Conservation (phyloP, 2,797 vertebrate genomes). For the Sparus aurata region DNA sequence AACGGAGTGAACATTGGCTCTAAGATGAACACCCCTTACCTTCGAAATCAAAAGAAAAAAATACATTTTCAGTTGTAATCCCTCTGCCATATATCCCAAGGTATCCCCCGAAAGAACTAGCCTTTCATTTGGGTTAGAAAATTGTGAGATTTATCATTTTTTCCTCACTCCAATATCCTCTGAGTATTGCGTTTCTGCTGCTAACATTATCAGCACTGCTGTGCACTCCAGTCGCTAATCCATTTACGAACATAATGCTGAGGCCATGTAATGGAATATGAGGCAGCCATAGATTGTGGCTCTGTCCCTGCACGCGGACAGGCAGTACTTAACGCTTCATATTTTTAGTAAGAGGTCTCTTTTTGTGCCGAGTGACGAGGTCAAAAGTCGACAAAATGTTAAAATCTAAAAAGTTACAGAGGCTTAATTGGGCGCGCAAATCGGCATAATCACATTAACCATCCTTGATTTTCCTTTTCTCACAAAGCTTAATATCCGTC, state of each 20-base stretch:
- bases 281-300: conserved; percentile 64
- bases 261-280: conserved; percentile 77
- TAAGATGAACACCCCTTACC: conserved; percentile 31
- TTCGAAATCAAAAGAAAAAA: conserved; percentile 10
- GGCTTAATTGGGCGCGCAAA: conserved; percentile 78
- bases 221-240: conserved; percentile 79
- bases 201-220: conserved; percentile 69
- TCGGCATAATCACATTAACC: conserved; percentile 83
- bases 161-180: conserved; percentile 33
- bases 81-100: conserved; percentile 2
- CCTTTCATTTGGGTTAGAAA: conserved; percentile 24
- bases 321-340: conserved; percentile 49
- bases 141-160: conserved; percentile 2
- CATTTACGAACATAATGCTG: conserved; percentile 75
- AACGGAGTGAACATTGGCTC: conserved; percentile 10
- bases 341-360: conserved; percentile 54
- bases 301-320: conserved; percentile 47
- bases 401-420: conserved; percentile 52
- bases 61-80: conserved; percentile 16
- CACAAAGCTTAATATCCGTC: conserved; percentile 40
- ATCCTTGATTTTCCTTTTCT: conserved; percentile 70
- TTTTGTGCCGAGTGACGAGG: conserved; percentile 49
- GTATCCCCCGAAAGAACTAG: conserved; percentile 20
- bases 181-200: conserved; percentile 56
- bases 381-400: conserved; percentile 72